phyloP scores from a whole-genome alignment of 2,888 invertebrate genomes.

The Ommatoiulus sabulosus region DNA sequence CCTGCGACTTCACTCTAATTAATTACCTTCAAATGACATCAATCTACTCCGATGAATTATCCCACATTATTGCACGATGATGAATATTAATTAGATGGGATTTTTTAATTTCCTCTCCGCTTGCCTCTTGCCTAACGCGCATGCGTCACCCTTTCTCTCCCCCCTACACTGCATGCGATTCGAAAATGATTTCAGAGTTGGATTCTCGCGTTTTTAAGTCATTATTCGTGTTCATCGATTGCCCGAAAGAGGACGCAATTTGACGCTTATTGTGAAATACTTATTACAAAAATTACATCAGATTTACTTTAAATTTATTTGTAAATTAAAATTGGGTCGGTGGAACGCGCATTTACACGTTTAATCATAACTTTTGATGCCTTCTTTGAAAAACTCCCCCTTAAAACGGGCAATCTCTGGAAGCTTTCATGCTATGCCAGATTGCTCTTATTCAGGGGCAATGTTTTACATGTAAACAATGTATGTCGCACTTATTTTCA shows the following conservation, averaged over 20 bases:
- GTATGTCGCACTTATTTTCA: too few species aligned
- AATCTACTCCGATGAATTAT: conserved; percentile 30
- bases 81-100: conserved; percentile 39
- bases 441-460: background rate
- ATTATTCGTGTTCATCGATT: background rate
- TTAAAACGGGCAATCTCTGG: background rate
- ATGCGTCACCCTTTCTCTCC: background rate
- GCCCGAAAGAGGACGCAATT: background rate
- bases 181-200: background rate
- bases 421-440: background rate
- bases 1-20: conserved; percentile 39
- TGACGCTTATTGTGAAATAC: background rate
- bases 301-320: background rate
- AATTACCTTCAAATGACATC: conserved; percentile 39
- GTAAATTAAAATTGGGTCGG: too few species aligned
- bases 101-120: conserved; percentile 32
- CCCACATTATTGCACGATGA: conserved; percentile 43
- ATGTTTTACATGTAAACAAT: too few species aligned
- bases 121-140: background rate
- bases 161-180: background rate
- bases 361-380: background rate
- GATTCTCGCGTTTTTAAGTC: background rate
- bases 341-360: too few species aligned
- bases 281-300: too few species aligned
- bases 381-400: background rate